Base-by-base conservation (phyloP, 92 coral and sea anemone genomes). In the Heteractis magnifica region DNA sequence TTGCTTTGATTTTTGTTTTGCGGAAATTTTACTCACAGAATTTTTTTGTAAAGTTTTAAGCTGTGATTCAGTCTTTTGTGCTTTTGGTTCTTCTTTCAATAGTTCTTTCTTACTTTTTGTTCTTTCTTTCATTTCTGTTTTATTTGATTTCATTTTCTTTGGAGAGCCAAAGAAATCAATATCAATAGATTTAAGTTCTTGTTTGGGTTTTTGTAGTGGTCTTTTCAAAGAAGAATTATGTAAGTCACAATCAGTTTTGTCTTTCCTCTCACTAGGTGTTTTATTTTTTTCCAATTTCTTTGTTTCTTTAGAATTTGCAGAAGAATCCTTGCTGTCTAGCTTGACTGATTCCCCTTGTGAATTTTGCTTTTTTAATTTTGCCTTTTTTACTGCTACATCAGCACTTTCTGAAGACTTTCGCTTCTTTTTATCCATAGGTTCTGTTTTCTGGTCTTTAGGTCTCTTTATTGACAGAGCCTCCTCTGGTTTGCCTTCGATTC, bases 11-110 rank as follows among this genome's bases (percentile, higher is more conserved):
- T 80, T 78, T 51, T 23, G 8, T 26, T 14, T 13, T 53, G 59
- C 73, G 23, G 78, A 68, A 80, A 52, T 80, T 81, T 60, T 88
- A 60, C 79, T 56, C 53, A 4, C 19, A 12, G 76, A 49, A 15
- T 70, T 59, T 58, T 80, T 80, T 0, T 85, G 76, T 26, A 71
- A 21, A 48, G 83, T 75, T 65, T 79, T 75, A 15, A 74, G 79
- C 44, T 52, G 51, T 19, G 60, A 8, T 49, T 86, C 58, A 26
- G 10, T 48, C n/a, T 51, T 73, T 3, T 10, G 8, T 10, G 26
- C 48, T 19, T 76, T 80, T 51, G 52, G 53, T 4, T 48, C 65
- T 56, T 78, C 60, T 59, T 55, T 52, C 48, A 49, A 77, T n/a
- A 6, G 41, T 3, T 80, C 79, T 75, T 75, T 52, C n/a, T 75